Conservation (phyloP, 2,113 vertebrate species). For the Atlantisia rogersi region DNA sequence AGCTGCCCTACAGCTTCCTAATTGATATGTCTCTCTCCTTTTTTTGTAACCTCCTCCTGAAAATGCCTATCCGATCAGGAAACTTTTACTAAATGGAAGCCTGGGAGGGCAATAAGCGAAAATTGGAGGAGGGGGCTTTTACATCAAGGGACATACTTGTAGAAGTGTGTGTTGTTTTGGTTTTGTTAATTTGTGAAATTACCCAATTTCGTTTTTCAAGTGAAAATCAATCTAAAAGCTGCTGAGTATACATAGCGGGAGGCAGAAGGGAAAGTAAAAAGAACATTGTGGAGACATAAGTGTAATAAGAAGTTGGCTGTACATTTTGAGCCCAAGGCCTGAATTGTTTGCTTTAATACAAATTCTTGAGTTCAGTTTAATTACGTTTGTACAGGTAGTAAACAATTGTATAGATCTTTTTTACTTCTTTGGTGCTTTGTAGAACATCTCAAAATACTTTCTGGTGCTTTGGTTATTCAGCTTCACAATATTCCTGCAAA, state of each 20-base stretch:
- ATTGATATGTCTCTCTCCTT: neutral
- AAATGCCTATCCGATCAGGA: neutral
- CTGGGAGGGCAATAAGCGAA: neutral
- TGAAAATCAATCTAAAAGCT: neutral
- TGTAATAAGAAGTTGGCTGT: neutral
- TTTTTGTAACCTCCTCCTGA: neutral
- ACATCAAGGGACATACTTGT: neutral
- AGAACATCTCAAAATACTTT: neutral
- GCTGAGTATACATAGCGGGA: neutral
- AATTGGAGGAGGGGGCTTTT: neutral
- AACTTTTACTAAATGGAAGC: neutral
- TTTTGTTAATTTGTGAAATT: neutral
- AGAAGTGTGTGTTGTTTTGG: fast-evolving
- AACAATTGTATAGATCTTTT: neutral
- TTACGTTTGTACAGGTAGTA: conserved; percentile 8
- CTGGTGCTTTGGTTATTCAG: neutral
- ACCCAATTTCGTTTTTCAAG: neutral
- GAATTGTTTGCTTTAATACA: neutral
- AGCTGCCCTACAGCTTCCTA: neutral
- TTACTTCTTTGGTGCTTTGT: neutral
- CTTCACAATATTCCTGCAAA: neutral
- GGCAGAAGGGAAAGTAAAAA: neutral
- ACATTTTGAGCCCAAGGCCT: conserved; percentile 14
- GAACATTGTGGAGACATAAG: neutral
- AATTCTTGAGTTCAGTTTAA: neutral